Percentiles rank a stretch among this genome's conserved stretches.
Conservation (phyloP, 2,113 vertebrate species). For the Cephalopholis sonnerati region DNA sequence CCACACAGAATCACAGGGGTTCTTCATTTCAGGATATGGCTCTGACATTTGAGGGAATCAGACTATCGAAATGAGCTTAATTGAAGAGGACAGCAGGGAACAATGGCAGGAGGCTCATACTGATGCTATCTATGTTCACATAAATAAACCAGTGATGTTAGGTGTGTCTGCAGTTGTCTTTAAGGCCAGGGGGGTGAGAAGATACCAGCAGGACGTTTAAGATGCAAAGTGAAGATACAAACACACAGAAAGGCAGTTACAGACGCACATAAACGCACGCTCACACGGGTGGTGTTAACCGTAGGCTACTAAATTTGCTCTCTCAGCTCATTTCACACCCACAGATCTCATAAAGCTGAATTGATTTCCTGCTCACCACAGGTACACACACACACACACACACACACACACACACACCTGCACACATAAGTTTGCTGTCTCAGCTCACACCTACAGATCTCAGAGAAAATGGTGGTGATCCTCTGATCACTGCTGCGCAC, state of each 20-base stretch:
- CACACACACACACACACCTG: constrained; percentile 5
- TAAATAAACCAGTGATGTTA: not conserved
- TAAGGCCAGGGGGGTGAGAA: not conserved
- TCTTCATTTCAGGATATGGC: not conserved
- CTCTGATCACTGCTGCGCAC: not conserved
- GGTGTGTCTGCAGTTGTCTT: not conserved
- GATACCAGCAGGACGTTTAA: not conserved
- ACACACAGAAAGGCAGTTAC: not conserved
- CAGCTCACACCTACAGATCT: constrained; percentile 17
- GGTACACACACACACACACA: not conserved
- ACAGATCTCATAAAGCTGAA: constrained; percentile 26
- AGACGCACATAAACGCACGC: not conserved
- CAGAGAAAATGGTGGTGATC: not conserved
- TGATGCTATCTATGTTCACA: not conserved
- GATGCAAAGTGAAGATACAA: not conserved
- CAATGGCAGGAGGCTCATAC: not conserved
- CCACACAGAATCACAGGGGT: not conserved
- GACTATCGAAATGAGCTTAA: not conserved
- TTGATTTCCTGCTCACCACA: constrained; percentile 32
- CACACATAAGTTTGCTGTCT: not conserved
- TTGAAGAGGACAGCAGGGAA: not conserved
- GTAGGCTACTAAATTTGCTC: constrained; percentile 17
- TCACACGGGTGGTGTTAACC: not conserved
- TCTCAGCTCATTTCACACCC: constrained; percentile 32
- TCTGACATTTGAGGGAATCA: not conserved